Percentiles rank a stretch among this genome's conserved stretches.
Conservation (phyloP, 2,113 vertebrate genomes). For the Diglossa brunneiventris region DNA sequence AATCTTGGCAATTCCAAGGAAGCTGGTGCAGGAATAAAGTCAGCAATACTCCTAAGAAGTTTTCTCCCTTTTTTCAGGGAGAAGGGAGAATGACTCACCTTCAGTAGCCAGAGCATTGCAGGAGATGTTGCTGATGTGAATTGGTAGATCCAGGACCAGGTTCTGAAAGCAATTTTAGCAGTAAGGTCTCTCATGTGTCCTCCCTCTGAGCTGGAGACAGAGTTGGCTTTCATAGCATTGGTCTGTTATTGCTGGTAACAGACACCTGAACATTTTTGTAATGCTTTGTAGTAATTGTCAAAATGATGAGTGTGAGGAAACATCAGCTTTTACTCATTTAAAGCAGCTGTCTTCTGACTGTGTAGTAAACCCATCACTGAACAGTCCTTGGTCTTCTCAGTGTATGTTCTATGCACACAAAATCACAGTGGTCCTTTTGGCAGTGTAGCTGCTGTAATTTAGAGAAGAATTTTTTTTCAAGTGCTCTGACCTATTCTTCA, state of each 20-base stretch:
- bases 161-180: neutral
- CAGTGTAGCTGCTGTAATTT: neutral
- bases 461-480: neutral
- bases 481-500: neutral
- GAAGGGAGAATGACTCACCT: rapidly evolving
- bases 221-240: neutral
- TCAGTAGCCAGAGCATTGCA: neutral
- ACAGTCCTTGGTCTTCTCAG: neutral
- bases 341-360: neutral
- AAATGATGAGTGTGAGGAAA: neutral
- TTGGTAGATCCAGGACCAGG: neutral
- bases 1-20: neutral
- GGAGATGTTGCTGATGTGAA: neutral
- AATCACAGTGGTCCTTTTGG: neutral
- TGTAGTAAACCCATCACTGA: neutral
- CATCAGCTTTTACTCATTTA: neutral
- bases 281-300: neutral
- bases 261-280: neutral
- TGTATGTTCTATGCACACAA: neutral
- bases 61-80: neutral
- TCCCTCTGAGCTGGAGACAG: neutral
- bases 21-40: neutral
- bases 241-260: neutral
- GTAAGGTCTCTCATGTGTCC: rapidly evolving
- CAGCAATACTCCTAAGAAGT: neutral